Percentiles rank a stretch among this genome's conserved stretches.
phyloP scores from a whole-genome alignment of 2,113 vertebrate species.

The Eulacestoma nigropectus region DNA sequence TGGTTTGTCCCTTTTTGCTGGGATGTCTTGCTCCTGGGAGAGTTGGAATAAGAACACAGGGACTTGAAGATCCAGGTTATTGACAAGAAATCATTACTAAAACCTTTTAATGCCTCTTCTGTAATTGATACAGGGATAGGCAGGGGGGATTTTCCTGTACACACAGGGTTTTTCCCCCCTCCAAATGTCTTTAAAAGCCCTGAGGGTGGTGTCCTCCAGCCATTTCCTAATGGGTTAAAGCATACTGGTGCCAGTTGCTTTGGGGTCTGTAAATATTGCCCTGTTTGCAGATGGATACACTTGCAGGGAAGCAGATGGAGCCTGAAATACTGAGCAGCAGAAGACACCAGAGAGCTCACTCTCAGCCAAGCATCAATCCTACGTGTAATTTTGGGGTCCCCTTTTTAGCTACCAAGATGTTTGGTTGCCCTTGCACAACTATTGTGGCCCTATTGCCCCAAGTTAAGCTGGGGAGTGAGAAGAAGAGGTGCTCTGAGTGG shows the following conservation, averaged over 20 bases:
- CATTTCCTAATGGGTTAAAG: not conserved
- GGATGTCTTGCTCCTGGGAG: not conserved
- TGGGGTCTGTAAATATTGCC: not conserved
- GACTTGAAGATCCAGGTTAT: not conserved
- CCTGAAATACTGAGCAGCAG: not conserved
- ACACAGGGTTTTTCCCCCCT: not conserved
- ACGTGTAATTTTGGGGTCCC: fast-evolving
- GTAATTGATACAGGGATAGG: not conserved
- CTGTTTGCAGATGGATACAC: not conserved
- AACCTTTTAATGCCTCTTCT: slow-evolving; percentile 29
- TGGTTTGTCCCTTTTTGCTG: not conserved
- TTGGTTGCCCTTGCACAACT: not conserved
- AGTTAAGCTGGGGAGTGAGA: not conserved
- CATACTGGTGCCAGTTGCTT: not conserved
- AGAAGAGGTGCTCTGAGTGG: not conserved
- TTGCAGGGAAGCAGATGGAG: not conserved
- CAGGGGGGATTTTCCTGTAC: not conserved
- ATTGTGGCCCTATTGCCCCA: fast-evolving
- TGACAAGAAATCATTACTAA: slow-evolving; percentile 44
- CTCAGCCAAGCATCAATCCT: not conserved
- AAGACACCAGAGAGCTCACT: not conserved
- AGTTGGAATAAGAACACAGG: not conserved
- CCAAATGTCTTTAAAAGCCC: slow-evolving; percentile 8
- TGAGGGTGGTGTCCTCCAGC: not conserved
- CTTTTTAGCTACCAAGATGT: not conserved